Percentiles rank a stretch among this genome's conserved stretches.
These are phyloP conservation scores for Podarcis raffonei DNA, from an alignment of 2,113 vertebrate genomes.

Conservation along the genomic window DNA sequence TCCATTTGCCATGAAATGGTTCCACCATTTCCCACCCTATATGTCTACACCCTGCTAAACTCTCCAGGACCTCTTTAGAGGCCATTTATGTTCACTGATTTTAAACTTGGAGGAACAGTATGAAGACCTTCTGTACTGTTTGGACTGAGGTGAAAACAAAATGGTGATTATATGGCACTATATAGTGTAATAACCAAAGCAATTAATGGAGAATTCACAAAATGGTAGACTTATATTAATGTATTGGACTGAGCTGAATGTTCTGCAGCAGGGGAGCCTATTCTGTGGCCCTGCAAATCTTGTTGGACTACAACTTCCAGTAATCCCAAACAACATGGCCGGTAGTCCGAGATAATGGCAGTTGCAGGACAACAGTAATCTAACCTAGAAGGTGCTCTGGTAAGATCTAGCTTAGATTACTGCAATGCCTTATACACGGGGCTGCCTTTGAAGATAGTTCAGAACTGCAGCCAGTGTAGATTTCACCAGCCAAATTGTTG, in stretches of 20 bases:
- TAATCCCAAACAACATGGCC: too few relatives aligned
- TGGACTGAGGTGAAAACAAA: neutral
- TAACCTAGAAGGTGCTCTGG: too few relatives aligned
- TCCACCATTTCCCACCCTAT: neutral
- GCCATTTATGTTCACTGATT: neutral
- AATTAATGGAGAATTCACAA: neutral
- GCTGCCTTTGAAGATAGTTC: too few relatives aligned
- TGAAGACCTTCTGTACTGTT: neutral
- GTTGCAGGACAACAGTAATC: too few relatives aligned
- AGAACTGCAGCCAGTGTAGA: too few relatives aligned
- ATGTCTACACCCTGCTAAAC: neutral
- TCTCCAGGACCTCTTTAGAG: neutral
- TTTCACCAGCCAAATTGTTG: too few relatives aligned
- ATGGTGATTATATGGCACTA: too few relatives aligned
- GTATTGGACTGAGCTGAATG: neutral
- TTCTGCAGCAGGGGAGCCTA: neutral
- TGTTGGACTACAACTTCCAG: too few relatives aligned
- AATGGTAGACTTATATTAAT: fast-evolving
- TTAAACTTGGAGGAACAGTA: neutral
- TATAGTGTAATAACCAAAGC: neutral
- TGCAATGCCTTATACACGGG: too few relatives aligned
- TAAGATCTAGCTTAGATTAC: too few relatives aligned
- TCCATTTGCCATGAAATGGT: slow-evolving; percentile 23
- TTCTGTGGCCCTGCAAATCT: too few relatives aligned
- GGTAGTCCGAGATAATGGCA: too few relatives aligned